phyloP scores from a whole-genome alignment of 1,140 invertebrate species.

The Venustaconcha ellipsiformis region DNA sequence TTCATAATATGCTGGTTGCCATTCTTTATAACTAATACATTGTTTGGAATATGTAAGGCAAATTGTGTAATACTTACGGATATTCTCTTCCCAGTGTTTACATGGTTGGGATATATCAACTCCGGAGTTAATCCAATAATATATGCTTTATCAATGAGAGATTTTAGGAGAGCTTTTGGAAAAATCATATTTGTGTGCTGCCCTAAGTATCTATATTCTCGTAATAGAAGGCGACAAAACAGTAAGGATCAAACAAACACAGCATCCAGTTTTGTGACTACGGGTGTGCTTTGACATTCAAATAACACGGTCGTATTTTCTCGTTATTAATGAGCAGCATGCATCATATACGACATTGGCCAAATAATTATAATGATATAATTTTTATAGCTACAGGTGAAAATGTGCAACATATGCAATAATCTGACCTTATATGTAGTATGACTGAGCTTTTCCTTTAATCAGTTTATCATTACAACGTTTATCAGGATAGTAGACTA shows the following conservation, averaged over 20 bases:
- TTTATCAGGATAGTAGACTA: no score
- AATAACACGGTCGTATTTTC: background rate
- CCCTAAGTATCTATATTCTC: slow-evolving; percentile 51
- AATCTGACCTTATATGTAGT: no score
- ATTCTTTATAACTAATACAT: slow-evolving; percentile 92
- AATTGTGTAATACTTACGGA: slow-evolving; percentile 67
- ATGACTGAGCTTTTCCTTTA: no score
- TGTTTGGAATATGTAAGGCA: slow-evolving; percentile 81
- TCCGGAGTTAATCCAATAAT: slow-evolving; percentile 71
- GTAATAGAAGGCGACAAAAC: slow-evolving; percentile 29
- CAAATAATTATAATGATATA: no score
- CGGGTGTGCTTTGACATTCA: slow-evolving; percentile 4
- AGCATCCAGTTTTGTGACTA: slow-evolving; percentile 16
- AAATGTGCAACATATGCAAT: no score
- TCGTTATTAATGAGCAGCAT: no score
- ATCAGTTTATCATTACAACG: no score
- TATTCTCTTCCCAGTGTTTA: slow-evolving; percentile 60
- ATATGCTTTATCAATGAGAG: slow-evolving; percentile 78
- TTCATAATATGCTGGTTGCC: slow-evolving; percentile 98
- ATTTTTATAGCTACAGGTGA: no score
- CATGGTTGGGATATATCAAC: slow-evolving; percentile 72
- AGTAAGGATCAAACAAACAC: slow-evolving; percentile 11
- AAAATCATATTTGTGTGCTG: slow-evolving; percentile 73
- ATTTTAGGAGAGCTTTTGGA: slow-evolving; percentile 75
- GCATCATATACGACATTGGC: no score